phyloP scores from a whole-genome alignment of 2,888 invertebrate species.

The Tubulanus polymorphus region DNA sequence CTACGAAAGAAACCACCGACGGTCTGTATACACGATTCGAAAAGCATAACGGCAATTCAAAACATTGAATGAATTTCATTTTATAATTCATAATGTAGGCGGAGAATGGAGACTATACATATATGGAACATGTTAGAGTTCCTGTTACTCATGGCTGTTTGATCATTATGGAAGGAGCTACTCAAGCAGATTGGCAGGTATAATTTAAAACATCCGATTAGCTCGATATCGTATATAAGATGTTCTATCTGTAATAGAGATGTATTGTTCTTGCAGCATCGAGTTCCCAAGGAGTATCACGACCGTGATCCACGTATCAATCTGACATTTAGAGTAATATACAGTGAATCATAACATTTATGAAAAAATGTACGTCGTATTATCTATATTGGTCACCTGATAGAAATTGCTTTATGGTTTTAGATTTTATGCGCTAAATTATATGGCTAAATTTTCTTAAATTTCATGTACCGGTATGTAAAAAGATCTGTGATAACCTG shows the following conservation, averaged over 20 bases:
- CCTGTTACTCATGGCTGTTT: conserved; percentile 54
- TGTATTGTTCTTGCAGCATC: conserved; percentile 41
- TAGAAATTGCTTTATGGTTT: too few relatives aligned
- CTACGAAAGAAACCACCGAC: conserved; percentile 48
- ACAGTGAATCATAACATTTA: too few relatives aligned
- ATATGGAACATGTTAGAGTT: conserved; percentile 40
- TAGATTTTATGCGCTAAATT: too few relatives aligned
- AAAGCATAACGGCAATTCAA: conserved; percentile 16
- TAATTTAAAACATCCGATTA: neutral
- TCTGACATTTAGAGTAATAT: conserved; percentile 53
- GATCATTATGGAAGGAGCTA: conserved; percentile 56
- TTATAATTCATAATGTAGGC: conserved; percentile 17
- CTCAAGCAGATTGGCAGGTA: conserved; percentile 57
- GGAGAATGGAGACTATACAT: conserved; percentile 32
- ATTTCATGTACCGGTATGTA: too few relatives aligned
- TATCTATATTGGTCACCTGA: too few relatives aligned
- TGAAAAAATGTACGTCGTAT: too few relatives aligned
- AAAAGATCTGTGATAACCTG: too few relatives aligned
- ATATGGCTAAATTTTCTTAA: too few relatives aligned
- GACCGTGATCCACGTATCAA: conserved; percentile 52
- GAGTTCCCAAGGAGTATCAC: conserved; percentile 53
- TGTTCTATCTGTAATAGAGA: neutral
- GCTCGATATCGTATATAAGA: conserved; percentile 4
- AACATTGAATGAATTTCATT: neutral
- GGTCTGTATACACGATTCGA: too few relatives aligned